Conservation (phyloP, 2,888 invertebrate species). For the Gymnoscelis rufifasciata region DNA sequence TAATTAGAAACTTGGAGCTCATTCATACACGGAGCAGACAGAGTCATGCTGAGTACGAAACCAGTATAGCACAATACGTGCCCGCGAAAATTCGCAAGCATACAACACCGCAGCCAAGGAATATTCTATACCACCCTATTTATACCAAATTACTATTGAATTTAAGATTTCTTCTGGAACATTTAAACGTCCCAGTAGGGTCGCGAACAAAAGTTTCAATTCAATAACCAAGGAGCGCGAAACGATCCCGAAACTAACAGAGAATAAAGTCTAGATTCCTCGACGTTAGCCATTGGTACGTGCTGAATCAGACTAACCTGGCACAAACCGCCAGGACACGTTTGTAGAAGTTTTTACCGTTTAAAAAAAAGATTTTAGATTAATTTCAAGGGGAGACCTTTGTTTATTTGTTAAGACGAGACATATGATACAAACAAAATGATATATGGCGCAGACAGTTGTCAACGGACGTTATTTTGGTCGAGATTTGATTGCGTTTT, state of each 20-base stretch:
- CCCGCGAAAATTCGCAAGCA: conserved; percentile 70
- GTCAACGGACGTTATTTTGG: conserved; percentile 29
- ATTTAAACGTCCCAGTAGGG: conserved; percentile 62
- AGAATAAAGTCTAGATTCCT: conserved; percentile 63
- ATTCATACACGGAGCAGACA: conserved; percentile 56
- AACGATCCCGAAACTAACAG: conserved; percentile 39
- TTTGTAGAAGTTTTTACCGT: conserved; percentile 38
- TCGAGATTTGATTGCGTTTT: conserved; percentile 27
- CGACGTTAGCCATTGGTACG: conserved; percentile 41
- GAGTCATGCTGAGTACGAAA: conserved; percentile 69
- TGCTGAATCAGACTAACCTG: conserved; percentile 51
- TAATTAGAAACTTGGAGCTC: conserved; percentile 67
- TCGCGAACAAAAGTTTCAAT: conserved; percentile 44
- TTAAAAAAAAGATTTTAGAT: conserved; percentile 28
- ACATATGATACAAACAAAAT: conserved; percentile 20
- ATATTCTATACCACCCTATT: conserved; percentile 65
- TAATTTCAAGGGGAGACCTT: conserved; percentile 24
- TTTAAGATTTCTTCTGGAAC: conserved; percentile 67
- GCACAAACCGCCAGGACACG: conserved; percentile 49
- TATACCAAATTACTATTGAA: conserved; percentile 74
- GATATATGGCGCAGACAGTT: conserved; percentile 27
- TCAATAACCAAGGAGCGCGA: conserved; percentile 21
- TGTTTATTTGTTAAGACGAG: conserved; percentile 14
- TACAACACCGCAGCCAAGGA: conserved; percentile 76
- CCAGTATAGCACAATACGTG: conserved; percentile 66